Evolutionary conservation across 1,140 invertebrate genomes (phyloP).

Genomic region (Zaprionus kolodkinae): DNA sequence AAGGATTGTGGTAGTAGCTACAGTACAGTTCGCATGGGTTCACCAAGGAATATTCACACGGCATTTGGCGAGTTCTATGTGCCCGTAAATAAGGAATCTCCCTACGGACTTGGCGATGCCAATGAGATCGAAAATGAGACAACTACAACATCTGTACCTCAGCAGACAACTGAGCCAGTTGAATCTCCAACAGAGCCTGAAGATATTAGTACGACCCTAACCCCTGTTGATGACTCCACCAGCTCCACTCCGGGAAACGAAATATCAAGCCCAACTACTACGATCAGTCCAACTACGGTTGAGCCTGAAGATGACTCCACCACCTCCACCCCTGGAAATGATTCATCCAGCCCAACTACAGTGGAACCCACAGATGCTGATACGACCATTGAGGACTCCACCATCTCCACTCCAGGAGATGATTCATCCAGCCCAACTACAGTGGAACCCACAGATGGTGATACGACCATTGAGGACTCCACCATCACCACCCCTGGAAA

Average conservation of each 20-base stretch:
- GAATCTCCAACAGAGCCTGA: neutral
- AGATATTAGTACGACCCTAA: neutral
- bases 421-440: neutral
- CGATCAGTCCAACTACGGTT: neutral
- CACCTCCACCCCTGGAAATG: neutral
- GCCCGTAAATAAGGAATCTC: constrained; percentile 55
- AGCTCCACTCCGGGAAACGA: neutral
- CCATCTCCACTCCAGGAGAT: neutral
- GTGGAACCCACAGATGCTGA: neutral
- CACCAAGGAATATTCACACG: constrained; percentile 26
- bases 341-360: neutral
- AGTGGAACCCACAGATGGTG: neutral
- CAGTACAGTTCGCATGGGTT: constrained; percentile 63
- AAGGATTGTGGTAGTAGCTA: constrained; percentile 63
- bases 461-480: neutral
- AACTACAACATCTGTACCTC: constrained; percentile 2
- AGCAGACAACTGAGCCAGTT: neutral
- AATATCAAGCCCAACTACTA: neutral
- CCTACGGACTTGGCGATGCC: constrained; percentile 52
- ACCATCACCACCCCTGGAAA: constrained; percentile 1
- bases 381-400: neutral
- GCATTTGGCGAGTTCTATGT: constrained; percentile 64
- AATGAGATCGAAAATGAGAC: neutral
- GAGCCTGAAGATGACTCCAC: neutral
- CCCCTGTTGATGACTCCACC: neutral